phyloP scores from a whole-genome alignment of 2,113 vertebrate species.

The Naja naja region DNA sequence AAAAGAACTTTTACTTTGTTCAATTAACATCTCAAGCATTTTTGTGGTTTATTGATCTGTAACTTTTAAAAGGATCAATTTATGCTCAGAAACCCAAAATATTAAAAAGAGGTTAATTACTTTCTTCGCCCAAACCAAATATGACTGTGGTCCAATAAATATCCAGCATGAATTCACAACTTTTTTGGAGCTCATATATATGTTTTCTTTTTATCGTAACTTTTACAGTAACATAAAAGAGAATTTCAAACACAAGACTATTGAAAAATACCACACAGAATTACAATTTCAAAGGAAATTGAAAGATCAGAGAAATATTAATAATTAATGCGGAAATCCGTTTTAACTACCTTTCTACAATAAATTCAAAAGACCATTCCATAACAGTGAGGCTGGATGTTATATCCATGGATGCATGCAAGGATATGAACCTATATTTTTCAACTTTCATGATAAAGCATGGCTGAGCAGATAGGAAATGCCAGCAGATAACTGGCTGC shows the following conservation, averaged over 20 bases:
- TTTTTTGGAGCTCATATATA: conserved; percentile 54
- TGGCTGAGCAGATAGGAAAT: not conserved
- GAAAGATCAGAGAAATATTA: conserved; percentile 32
- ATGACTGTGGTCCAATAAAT: conserved; percentile 38
- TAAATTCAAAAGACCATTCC: conserved; percentile 7
- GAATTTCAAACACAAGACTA: conserved; percentile 44
- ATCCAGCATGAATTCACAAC: conserved; percentile 49
- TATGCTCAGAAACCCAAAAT: conserved; percentile 16
- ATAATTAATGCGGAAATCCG: conserved; percentile 48
- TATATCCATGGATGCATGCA: not conserved
- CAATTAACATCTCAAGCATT: not conserved
- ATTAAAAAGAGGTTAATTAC: conserved; percentile 21
- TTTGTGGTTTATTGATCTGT: conserved; percentile 37
- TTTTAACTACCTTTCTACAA: conserved; percentile 5
- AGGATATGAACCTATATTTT: not conserved
- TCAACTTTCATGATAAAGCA: not conserved
- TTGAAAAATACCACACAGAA: conserved; percentile 34
- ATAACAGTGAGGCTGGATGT: not conserved
- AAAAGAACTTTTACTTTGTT: conserved; percentile 8
- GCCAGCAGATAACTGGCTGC: not conserved
- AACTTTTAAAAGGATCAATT: conserved; percentile 14
- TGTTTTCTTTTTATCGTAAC: conserved; percentile 56
- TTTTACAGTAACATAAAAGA: conserved; percentile 54
- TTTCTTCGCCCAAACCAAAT: not conserved
- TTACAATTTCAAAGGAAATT: conserved; percentile 49